Conservation (phyloP, 1,140 invertebrate genomes). For the Bombus waltoni region DNA sequence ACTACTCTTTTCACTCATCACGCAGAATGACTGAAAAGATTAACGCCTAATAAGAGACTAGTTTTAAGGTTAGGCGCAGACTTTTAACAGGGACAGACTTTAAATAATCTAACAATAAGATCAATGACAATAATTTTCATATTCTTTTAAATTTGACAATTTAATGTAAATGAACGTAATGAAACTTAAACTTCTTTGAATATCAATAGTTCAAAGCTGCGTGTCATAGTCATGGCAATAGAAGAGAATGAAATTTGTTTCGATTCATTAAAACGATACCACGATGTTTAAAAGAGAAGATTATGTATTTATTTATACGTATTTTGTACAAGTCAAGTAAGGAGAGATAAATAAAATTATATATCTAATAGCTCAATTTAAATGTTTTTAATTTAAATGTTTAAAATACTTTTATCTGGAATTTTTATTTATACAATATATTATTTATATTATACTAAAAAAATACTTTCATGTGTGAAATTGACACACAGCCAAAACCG, state of each 20-base stretch:
- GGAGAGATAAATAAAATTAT: neutral
- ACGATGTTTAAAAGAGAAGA: neutral
- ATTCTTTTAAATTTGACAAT: neutral
- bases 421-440: neutral
- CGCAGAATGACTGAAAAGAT: neutral
- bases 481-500: neutral
- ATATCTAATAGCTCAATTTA: no score
- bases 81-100: neutral
- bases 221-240: neutral
- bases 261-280: slow-evolving; percentile 7
- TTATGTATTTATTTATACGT: neutral
- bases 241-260: neutral
- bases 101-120: neutral
- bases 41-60: neutral
- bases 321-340: neutral
- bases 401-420: neutral
- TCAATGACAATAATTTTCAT: neutral
- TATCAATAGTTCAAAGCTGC: neutral
- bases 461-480: neutral
- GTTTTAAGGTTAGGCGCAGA: slow-evolving; percentile 18
- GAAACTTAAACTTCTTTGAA: neutral
- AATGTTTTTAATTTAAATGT: no score
- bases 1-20: neutral
- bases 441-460: neutral
- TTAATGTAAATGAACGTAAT: neutral